A percentile compares a stretch with the other conserved stretches of the same genome.
Evolutionary conservation across 2,888 invertebrate species (phyloP).

Genomic region (Agriopis marginaria): DNA sequence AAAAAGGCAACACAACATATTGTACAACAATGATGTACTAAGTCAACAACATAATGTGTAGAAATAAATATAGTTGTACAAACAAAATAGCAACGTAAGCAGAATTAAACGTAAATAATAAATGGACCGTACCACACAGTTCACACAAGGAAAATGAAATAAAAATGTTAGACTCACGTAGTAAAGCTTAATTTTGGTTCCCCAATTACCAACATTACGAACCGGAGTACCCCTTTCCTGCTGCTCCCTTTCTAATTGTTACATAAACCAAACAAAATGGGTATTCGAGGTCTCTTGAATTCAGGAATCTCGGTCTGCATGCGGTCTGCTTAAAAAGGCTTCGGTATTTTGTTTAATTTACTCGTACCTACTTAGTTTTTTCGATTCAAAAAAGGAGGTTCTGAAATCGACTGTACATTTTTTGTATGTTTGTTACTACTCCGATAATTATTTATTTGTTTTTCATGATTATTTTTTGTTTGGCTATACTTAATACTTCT

Average conservation of each 20-base stretch:
- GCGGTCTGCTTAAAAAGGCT: constrained; percentile 30
- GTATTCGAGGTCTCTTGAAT: constrained; percentile 58
- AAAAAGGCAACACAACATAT: no score
- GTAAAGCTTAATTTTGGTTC: constrained; percentile 67
- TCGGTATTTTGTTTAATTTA: constrained; percentile 11
- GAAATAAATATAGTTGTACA: neutral
- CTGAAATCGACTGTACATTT: no score
- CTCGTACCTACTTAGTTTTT: neutral
- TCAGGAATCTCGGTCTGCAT: constrained; percentile 42
- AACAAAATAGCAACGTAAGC: neutral
- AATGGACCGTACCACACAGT: constrained; percentile 6
- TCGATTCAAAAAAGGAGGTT: neutral
- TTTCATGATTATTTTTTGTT: no score
- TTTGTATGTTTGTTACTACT: no score
- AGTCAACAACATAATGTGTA: no score
- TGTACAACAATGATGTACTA: no score
- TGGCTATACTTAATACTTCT: no score
- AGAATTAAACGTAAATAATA: constrained; percentile 7
- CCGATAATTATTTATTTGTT: no score
- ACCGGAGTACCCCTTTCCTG: constrained; percentile 65
- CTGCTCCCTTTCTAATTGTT: constrained; percentile 73
- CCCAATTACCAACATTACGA: constrained; percentile 66
- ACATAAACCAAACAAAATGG: constrained; percentile 76
- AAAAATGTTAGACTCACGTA: constrained; percentile 55
- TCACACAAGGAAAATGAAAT: constrained; percentile 52